Percentiles rank a stretch among this genome's conserved stretches.
Conservation (phyloP, 2,113 vertebrate species). For the Oryzias celebensis region DNA sequence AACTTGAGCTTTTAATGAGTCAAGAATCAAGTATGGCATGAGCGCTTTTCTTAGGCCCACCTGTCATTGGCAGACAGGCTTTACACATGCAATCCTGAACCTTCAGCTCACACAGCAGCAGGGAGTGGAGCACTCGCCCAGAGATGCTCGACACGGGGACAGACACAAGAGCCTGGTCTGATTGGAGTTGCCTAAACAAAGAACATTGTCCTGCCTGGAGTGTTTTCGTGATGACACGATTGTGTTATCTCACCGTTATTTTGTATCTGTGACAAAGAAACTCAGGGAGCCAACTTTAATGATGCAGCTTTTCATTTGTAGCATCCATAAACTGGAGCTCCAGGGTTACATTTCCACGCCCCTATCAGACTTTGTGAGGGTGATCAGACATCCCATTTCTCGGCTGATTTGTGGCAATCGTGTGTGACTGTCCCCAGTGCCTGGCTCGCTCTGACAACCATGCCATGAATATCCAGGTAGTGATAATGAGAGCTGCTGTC, state of each 20-base stretch:
- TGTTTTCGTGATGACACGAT: conserved; percentile 11
- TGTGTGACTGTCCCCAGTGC: conserved; percentile 50
- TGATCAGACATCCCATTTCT: conserved; percentile 66
- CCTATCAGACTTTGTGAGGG: conserved; percentile 39
- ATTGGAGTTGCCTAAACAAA: conserved; percentile 40
- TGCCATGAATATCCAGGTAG: conserved; percentile 74
- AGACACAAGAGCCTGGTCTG: conserved; percentile 42
- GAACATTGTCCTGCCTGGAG: conserved; percentile 9
- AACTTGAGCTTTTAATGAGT: conserved; percentile 73
- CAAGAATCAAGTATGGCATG: conserved; percentile 51
- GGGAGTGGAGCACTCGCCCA: conserved; percentile 35
- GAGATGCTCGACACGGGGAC: conserved; percentile 52
- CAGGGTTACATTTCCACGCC: conserved; percentile 28
- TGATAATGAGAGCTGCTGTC: conserved; percentile 76
- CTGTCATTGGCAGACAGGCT: conserved; percentile 53
- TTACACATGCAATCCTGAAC: conserved; percentile 57
- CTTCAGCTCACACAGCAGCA: conserved; percentile 38
- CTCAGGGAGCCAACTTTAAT: conserved; percentile 28
- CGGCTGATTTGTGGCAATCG: conserved; percentile 57
- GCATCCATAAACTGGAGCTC: conserved; percentile 11
- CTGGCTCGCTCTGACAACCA: conserved; percentile 67
- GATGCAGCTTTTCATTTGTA: conserved; percentile 30
- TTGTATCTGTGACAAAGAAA: conserved; percentile 7
- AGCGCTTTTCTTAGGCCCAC: conserved; percentile 46
- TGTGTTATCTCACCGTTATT: conserved; percentile 12